A percentile compares a stretch with the other conserved stretches of the same genome.
Evolutionary conservation across 1,140 invertebrate genomes (phyloP).

Genomic region (Drosophila jambulina): DNA sequence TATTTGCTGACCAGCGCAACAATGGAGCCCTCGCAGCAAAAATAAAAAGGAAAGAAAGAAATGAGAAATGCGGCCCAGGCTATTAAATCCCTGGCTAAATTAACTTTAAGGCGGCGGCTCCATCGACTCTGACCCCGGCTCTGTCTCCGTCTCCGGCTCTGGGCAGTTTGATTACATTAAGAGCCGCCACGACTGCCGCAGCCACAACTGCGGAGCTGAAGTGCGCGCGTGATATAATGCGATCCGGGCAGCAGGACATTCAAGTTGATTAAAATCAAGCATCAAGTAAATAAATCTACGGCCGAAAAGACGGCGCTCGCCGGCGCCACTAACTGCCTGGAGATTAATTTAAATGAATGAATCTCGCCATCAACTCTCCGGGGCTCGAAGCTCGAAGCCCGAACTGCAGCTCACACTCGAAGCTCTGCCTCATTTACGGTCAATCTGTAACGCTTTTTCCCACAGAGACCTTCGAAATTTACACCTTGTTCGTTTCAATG

Average conservation of each 20-base stretch:
- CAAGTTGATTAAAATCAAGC: slow-evolving; percentile 84
- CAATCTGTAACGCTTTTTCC: slow-evolving; percentile 4
- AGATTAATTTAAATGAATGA: slow-evolving; percentile 82
- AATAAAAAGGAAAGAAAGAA: slow-evolving; percentile 43
- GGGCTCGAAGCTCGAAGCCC: slow-evolving; percentile 1
- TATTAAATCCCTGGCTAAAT: slow-evolving; percentile 84
- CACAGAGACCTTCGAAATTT: not conserved
- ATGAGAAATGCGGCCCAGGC: slow-evolving; percentile 78
- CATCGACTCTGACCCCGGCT: not conserved
- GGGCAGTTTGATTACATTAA: slow-evolving; percentile 77
- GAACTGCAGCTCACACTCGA: not conserved
- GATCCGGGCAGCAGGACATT: slow-evolving; percentile 58
- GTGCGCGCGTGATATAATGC: slow-evolving; percentile 75
- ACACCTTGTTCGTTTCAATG: not conserved
- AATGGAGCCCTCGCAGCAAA: slow-evolving; percentile 46
- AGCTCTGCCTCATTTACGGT: slow-evolving; percentile 5
- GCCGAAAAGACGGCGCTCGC: slow-evolving; percentile 39
- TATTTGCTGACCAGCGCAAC: slow-evolving; percentile 71
- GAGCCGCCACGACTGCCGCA: slow-evolving; percentile 22
- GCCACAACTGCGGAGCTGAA: slow-evolving; percentile 14
- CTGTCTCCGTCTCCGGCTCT: not conserved
- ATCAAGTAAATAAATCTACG: slow-evolving; percentile 81
- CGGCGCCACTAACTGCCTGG: slow-evolving; percentile 54
- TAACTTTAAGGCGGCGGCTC: slow-evolving; percentile 75
- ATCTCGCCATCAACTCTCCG: slow-evolving; percentile 50